These are phyloP conservation scores for Disparrhopalites patrizii DNA, from an alignment of 2,888 invertebrate genomes.

Conservation along the genomic window DNA sequence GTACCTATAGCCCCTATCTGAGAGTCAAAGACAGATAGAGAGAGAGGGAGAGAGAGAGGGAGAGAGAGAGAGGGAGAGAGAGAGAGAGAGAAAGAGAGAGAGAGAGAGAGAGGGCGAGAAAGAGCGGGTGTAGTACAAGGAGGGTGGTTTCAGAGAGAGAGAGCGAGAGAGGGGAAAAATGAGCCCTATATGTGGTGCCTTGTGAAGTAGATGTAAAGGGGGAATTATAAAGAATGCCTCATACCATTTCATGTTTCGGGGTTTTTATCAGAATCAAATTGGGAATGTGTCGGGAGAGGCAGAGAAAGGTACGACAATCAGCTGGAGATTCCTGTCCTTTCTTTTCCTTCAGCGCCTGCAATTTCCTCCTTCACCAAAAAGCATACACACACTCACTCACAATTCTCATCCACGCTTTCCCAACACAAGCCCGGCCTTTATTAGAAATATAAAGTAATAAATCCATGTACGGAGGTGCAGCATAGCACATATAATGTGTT, in stretches of 20 bases:
- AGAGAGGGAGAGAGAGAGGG: neutral
- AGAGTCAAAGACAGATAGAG: no score
- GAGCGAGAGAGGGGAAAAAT: no score
- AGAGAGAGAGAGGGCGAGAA: neutral
- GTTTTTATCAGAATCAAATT: conserved; percentile 29
- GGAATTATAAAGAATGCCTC: neutral
- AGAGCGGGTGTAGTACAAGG: neutral
- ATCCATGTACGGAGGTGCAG: no score
- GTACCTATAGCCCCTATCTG: neutral
- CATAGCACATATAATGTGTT: no score
- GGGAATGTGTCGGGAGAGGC: conserved; percentile 24
- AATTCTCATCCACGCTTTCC: neutral
- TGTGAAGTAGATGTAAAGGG: neutral
- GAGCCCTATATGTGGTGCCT: no score
- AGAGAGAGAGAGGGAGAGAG: neutral
- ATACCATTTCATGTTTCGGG: conserved; percentile 23
- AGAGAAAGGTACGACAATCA: conserved; percentile 29
- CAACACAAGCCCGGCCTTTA: no score
- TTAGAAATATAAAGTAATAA: no score
- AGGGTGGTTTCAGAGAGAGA: no score
- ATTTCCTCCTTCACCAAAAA: conserved; percentile 10
- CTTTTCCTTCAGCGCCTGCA: conserved; percentile 14
- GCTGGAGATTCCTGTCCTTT: conserved; percentile 23
- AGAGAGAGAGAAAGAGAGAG: conserved; percentile 9
- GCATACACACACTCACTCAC: neutral